Base-by-base conservation (phyloP, 2,888 invertebrate species). In the Eucriotettix oculatus region DNA sequence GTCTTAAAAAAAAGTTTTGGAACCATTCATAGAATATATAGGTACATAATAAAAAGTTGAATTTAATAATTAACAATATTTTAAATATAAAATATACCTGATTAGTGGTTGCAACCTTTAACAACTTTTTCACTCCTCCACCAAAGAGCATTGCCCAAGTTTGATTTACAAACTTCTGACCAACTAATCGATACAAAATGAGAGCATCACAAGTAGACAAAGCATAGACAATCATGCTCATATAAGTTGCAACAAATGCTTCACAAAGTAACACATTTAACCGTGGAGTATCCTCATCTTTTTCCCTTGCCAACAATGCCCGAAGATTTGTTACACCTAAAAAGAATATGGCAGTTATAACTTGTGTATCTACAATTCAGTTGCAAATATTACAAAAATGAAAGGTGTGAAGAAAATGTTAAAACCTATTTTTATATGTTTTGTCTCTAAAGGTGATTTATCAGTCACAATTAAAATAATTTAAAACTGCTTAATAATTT, bases 241-340 rank as follows among this genome's bases (percentile, higher is more conserved):
- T 82, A 73, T 89, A 97, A 10, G 97, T 92, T 0, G 95, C 90
- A 17, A 94, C 85, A 73, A 96, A 94, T 0, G 94, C 86, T 74
- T 99, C 98, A 60, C 91, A 87, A 17, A 99, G 78, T 11, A 99
- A 77, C 40, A 97, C 87, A 66, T 90, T 90, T 57, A 99, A 77
- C 63, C 91, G 86, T 0, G 98, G 98, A 1, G 93, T 87, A 69
- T 92, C 91, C 69, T 94, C 93, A 69, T 99, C 98, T 66, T 94
- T 92, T 67, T 97, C 97, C 29, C 95, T 80, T 0, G 92, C 88
- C 10, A 99, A 76, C 53, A 99, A 77, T 0, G 95, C 91, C 41
- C 96, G 81, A 52, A 99, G 77, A 61, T 91, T 92, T 0, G 95
- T 91, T 0, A 98, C 97, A 12, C 98, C 96, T 62, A 48, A 29